A percentile compares a stretch with the other conserved stretches of the same genome.
phyloP scores from a whole-genome alignment of 2,113 vertebrate genomes.

The Scomber scombrus region DNA sequence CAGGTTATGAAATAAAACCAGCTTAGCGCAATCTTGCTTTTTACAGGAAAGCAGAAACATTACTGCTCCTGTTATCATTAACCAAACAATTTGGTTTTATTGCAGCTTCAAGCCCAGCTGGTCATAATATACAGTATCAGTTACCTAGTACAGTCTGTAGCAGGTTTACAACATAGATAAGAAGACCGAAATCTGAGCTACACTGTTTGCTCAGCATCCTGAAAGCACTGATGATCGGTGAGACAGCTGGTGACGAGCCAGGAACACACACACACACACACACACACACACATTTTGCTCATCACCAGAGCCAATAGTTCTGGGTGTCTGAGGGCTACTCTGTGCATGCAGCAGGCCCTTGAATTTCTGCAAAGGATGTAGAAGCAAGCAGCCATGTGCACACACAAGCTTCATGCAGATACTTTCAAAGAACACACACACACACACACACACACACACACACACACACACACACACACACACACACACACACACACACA shows the following conservation, averaged over 20 bases:
- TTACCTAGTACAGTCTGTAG: constrained; percentile 8
- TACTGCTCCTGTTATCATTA: constrained; percentile 29
- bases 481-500: no score
- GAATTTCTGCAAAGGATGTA: constrained; percentile 6
- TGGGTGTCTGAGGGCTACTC: constrained; percentile 3
- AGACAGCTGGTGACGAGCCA: constrained; percentile 57
- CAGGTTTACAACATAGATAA: constrained; percentile 27
- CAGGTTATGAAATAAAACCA: constrained; percentile 26
- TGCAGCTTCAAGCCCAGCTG: constrained; percentile 28
- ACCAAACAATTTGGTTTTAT: constrained; percentile 48
- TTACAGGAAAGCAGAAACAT: neutral
- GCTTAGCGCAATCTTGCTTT: neutral
- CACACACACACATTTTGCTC: constrained; percentile 21
- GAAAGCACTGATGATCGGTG: constrained; percentile 40
- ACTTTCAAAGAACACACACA: neutral
- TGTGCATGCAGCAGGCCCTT: neutral
- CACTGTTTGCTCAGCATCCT: constrained; percentile 59
- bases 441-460: no score
- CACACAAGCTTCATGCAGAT: neutral
- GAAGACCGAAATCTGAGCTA: constrained; percentile 50
- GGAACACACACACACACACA: constrained; percentile 8
- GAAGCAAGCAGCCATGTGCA: neutral
- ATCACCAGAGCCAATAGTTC: neutral
- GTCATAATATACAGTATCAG: constrained; percentile 18
- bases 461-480: no score